Evolutionary conservation across 2,888 invertebrate species (phyloP).

Genomic region (Dryococelus australis): DNA sequence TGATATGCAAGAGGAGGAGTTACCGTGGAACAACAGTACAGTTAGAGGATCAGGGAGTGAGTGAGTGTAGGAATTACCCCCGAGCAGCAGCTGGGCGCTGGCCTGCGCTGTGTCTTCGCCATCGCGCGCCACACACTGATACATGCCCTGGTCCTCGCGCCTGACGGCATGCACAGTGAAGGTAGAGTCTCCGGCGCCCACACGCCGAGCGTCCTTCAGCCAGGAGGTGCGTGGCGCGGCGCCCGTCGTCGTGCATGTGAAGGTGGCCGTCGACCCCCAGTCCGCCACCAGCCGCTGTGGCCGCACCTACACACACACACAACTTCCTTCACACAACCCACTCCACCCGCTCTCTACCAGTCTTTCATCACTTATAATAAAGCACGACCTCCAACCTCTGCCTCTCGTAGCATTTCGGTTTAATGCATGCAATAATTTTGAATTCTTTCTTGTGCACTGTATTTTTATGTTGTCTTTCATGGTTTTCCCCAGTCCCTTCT

Average conservation of each 20-base stretch:
- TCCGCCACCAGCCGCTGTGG: conserved; percentile 84
- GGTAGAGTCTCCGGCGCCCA: conserved; percentile 49
- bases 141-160: conserved; percentile 59
- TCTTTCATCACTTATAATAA: too few relatives aligned
- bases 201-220: conserved; percentile 57
- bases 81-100: conserved; percentile 45
- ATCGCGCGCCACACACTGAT: conserved; percentile 59
- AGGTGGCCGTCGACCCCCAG: conserved; percentile 80
- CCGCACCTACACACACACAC: conserved; percentile 61
- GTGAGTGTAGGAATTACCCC: not conserved
- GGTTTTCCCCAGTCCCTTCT: too few relatives aligned
- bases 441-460: too few relatives aligned
- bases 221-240: conserved; percentile 53
- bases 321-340: too few relatives aligned
- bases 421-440: too few relatives aligned
- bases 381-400: too few relatives aligned
- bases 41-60: too few relatives aligned
- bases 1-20: too few relatives aligned
- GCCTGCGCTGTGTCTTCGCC: conserved; percentile 53
- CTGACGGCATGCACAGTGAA: conserved; percentile 54
- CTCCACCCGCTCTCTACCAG: too few relatives aligned
- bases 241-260: conserved; percentile 88
- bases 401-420: too few relatives aligned
- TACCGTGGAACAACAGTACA: too few relatives aligned
- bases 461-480: too few relatives aligned